phyloP scores from a whole-genome alignment of 2,888 invertebrate species.

The Rhamphomyia laevipes region DNA sequence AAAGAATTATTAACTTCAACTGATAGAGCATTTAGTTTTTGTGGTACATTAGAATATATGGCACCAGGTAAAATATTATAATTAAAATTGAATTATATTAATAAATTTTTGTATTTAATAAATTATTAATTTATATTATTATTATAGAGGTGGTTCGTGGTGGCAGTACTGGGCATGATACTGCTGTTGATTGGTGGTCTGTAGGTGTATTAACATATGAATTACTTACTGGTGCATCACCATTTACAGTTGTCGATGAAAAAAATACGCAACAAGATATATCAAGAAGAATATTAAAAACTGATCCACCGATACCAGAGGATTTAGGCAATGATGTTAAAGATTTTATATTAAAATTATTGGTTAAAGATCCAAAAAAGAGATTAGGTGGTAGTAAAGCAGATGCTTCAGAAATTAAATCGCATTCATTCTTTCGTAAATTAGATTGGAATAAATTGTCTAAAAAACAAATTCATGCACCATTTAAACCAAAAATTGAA shows the following conservation, averaged over 20 bases:
- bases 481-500: conserved; percentile 78
- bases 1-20: conserved; percentile 70
- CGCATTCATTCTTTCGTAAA: conserved; percentile 72
- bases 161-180: conserved; percentile 84
- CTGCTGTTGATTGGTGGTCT: conserved; percentile 99
- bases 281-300: conserved; percentile 77
- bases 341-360: conserved; percentile 66
- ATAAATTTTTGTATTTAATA: background rate
- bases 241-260: conserved; percentile 93
- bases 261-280: conserved; percentile 91
- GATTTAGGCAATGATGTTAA: conserved; percentile 55
- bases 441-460: conserved; percentile 77
- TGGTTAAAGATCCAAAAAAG: conserved; percentile 81
- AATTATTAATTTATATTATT: background rate
- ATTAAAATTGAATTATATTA: conserved; percentile 34
- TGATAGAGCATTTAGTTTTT: conserved; percentile 88
- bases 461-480: conserved; percentile 66
- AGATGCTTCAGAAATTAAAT: conserved; percentile 82
- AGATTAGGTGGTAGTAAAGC: conserved; percentile 58
- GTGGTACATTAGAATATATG: conserved; percentile 98
- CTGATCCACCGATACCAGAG: conserved; percentile 80
- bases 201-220: conserved; percentile 94
- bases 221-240: conserved; percentile 90
- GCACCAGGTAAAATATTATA: conserved; percentile 51
- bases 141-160: conserved; percentile 56